Evolutionary conservation across 2,888 invertebrate genomes (phyloP).

Genomic region (Lepas anatifera): DNA sequence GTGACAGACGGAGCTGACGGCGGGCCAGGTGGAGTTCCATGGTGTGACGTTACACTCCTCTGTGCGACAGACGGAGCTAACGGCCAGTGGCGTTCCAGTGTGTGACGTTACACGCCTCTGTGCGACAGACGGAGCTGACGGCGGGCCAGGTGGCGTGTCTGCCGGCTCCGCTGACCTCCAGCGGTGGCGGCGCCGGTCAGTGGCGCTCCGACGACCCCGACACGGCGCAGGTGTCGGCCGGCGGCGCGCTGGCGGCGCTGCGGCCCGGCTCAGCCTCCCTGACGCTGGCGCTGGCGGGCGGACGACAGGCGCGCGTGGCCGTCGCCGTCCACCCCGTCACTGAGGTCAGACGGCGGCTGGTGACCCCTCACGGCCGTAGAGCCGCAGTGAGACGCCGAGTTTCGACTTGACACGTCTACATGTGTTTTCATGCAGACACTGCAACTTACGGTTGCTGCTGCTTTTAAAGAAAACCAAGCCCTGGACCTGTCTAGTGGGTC

Average conservation of each 20-base stretch:
- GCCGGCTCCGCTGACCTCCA: neutral
- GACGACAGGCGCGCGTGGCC: neutral
- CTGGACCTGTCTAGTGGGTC: no score
- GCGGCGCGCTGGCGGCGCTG: neutral
- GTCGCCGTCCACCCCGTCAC: neutral
- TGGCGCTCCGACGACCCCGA: neutral
- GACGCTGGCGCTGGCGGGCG: neutral
- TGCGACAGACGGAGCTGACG: neutral
- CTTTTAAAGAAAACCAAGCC: no score
- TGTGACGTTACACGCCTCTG: neutral
- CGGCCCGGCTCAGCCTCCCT: neutral
- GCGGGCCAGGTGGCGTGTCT: slow-evolving; percentile 4
- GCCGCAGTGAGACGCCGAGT: no score
- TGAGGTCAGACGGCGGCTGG: neutral
- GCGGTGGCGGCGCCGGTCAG: neutral
- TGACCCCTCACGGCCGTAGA: no score
- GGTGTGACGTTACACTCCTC: no score
- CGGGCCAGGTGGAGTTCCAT: no score
- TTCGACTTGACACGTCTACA: no score
- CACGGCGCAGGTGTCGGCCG: neutral
- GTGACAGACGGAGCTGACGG: no score
- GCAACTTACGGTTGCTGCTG: no score
- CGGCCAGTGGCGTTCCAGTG: neutral
- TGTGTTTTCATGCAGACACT: no score
- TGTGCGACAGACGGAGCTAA: no score